Base-by-base conservation (phyloP, 2,797 vertebrate species). In the Sorex maritimensis region DNA sequence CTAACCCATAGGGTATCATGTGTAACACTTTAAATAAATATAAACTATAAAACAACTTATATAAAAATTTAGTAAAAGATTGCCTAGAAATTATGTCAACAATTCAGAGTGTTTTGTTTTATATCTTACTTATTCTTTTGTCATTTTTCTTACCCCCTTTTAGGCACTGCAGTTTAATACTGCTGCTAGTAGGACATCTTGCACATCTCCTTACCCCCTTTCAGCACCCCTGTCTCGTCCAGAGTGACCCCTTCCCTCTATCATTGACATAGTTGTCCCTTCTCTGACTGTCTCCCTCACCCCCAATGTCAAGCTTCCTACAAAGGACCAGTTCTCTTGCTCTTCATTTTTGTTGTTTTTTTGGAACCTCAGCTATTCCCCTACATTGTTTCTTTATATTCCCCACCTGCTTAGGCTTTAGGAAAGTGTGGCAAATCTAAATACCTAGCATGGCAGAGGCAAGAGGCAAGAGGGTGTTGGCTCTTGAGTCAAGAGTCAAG, bases 81-180 rank as follows among this genome's bases (percentile, higher is more conserved):
- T 81, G 81, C 61, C n/a, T 8, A 77, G 34, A 58, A 63, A 26
- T 13, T 49, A 5, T 87, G 55, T 9, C 71, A 90, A 58, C n/a
- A 79, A 84, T 78, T 92, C 52, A 91, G 28, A 91, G 46, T 81
- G 38, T 72, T 91, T 52, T 81, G 21, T 71, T 93, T 81, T 95
- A 19, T 86, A 52, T 90, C 26, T 58, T 34, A 34, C 12, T 80
- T 58, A 71, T 30, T 44, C 49, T 49, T 12, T 49, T 49, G 46
- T 49, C 55, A 82, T 67, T 34, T 24, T 80, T 91, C 96, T 91
- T 68, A 74, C 94, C 26, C 34, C 15, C 17, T 55, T 55, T 55
- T 55, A 61, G 17, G 58, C 7, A 61, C 15, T 61, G 2, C 15
- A 23, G 5, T 61, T 61, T 61, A 61, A 61, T 61, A 61, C 58